Conservation (phyloP, 92 coral and sea anemone genomes). For the Parazoanthus darwini region DNA sequence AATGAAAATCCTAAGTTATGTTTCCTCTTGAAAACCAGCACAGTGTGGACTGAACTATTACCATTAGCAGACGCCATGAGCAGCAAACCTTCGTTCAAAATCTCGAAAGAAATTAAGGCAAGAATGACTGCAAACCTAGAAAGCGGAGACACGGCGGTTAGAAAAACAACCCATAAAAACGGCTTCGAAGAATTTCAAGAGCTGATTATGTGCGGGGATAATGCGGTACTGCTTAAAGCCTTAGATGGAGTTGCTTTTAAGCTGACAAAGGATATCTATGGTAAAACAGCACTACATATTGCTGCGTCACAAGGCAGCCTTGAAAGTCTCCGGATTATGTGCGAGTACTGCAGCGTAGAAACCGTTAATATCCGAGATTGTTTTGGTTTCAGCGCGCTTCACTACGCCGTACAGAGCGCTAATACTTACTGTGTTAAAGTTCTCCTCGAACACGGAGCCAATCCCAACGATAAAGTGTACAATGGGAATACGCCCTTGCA, state of each 20-base stretch:
- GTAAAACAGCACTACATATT: slow-evolving; percentile 47
- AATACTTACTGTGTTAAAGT: slow-evolving; percentile 52
- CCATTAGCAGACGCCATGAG: background rate
- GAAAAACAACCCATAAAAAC: background rate
- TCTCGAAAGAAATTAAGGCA: background rate
- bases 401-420: slow-evolving; percentile 64
- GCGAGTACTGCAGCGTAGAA: slow-evolving; percentile 31
- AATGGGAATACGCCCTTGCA: slow-evolving; percentile 61
- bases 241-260: background rate
- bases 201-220: background rate
- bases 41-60: too few relatives aligned
- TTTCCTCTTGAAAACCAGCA: too few relatives aligned
- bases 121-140: background rate
- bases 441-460: slow-evolving; percentile 47
- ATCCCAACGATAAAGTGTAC: slow-evolving; percentile 40
- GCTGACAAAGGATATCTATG: slow-evolving; percentile 36
- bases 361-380: slow-evolving; percentile 48
- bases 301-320: slow-evolving; percentile 50
- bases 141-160: background rate
- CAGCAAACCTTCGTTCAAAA: background rate
- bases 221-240: background rate
- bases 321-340: slow-evolving; percentile 42
- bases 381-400: slow-evolving; percentile 63
- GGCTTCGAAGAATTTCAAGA: background rate
- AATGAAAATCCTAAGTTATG: background rate